Percentiles rank a stretch among this genome's conserved stretches.
Evolutionary conservation across 2,113 vertebrate species (phyloP).

Genomic region (Genyomyrus donnyi): DNA sequence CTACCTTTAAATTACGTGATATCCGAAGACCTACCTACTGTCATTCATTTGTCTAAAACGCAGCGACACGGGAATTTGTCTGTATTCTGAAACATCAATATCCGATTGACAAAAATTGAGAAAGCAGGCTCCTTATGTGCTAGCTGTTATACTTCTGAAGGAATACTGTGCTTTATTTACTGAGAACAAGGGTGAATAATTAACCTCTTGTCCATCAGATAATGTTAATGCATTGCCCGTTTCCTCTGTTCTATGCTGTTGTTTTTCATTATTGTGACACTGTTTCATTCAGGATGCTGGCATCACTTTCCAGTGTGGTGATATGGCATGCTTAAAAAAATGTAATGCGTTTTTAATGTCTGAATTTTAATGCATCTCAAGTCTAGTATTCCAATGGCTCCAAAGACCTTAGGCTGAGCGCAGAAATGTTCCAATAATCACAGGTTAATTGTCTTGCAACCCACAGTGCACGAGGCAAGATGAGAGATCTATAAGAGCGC

Average conservation of each 20-base stretch:
- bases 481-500: neutral
- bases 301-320: neutral
- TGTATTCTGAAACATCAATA: neutral
- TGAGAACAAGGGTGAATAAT: neutral
- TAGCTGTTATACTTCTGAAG: neutral
- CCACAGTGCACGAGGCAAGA: neutral
- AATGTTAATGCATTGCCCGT: neutral
- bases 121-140: neutral
- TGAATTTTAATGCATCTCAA: neutral
- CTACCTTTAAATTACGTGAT: neutral
- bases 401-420: neutral
- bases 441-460: constrained; percentile 4
- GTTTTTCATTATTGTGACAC: neutral
- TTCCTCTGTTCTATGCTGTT: neutral
- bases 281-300: neutral
- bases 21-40: neutral
- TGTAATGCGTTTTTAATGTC: constrained; percentile 3
- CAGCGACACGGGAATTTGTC: neutral
- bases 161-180: neutral
- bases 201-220: neutral
- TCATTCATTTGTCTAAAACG: neutral
- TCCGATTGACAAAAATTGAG: neutral
- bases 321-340: neutral
- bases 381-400: neutral
- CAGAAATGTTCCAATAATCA: constrained; percentile 2